Evolutionary conservation across 2,113 vertebrate species (phyloP), one percentile per base, ranked within the genome.

Genomic region (Chrysemys picta): DNA sequence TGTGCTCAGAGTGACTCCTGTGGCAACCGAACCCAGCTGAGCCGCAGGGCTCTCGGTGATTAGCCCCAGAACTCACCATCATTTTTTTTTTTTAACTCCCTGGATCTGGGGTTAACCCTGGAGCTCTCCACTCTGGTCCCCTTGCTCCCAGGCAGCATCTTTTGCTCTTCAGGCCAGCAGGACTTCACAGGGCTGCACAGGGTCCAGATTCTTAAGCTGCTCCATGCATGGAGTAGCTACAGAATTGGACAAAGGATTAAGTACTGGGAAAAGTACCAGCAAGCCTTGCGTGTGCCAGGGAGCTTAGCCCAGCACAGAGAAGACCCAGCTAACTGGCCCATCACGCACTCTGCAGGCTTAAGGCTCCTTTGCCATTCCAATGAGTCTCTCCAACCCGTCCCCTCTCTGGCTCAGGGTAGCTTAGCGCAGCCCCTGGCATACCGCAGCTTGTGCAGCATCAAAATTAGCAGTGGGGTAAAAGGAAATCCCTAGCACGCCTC

Each of bases 371-470:
- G 1, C 24, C 82, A 35, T 45, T 47, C 79, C 56, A 16, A 57
- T 52, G 31, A 84, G 1, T 21, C 24, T 14, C 72, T 11, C 38
- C 4, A 54, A 0, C 31, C 6, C 8, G 45, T 38, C 50, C 87
- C 5, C 6, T 22, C 65, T 65, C 54, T 0, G 0, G 13, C 13
- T 47, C 47, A 0, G 82, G 38, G 57, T 42, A 1, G 0, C 6
- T 1, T 4, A 5, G 54, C 72, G 12, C 8, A 80, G 35, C 3
- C n/a, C 65, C 93, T 83, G 80, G 54, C 8, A 57, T 5, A 35
- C 8, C 38, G 79, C 65, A 6, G 3, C 81, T 54, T 38, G 52
- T 38, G 47, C 76, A 50, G 56, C 1, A n/a, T 29, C 49, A 84
- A 72, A 75, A 27, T 79, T 1, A 31, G 62, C 1, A 14, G 50